A percentile compares a stretch with the other conserved stretches of the same genome.
These are phyloP conservation scores for Rhinopomastus cyanomelas DNA, from an alignment of 2,113 vertebrate genomes.

Conservation along the genomic window DNA sequence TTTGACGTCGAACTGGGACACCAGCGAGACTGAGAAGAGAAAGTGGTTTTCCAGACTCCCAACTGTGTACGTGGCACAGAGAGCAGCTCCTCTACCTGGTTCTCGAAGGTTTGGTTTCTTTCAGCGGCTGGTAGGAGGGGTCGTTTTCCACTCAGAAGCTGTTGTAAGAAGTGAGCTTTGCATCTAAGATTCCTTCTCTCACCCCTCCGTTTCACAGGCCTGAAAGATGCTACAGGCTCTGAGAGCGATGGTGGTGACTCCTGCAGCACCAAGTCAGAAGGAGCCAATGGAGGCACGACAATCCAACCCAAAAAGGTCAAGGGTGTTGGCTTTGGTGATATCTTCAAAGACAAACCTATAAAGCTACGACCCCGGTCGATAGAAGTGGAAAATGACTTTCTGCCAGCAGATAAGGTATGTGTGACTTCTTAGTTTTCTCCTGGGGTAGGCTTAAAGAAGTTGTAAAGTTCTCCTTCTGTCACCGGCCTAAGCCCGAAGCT, in stretches of 20 bases:
- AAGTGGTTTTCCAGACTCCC: neutral
- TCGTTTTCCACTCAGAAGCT: neutral
- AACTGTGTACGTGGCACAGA: conserved; percentile 1
- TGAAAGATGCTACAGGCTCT: conserved; percentile 91
- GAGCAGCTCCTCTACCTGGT: neutral
- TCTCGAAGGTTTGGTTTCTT: neutral
- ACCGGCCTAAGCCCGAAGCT: no score
- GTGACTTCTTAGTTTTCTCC: conserved; percentile 15
- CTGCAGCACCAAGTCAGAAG: conserved; percentile 86
- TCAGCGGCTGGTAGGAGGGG: neutral
- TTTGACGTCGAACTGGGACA: neutral
- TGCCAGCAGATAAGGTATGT: conserved; percentile 84
- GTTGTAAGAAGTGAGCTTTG: neutral
- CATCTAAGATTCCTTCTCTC: conserved; percentile 41
- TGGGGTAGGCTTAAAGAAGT: neutral
- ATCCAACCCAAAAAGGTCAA: conserved; percentile 95
- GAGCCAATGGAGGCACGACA: conserved; percentile 84
- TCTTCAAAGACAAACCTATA: conserved; percentile 97
- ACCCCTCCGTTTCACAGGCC: conserved; percentile 73
- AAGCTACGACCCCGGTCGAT: conserved; percentile 93
- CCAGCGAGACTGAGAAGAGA: neutral
- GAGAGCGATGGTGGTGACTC: conserved; percentile 93
- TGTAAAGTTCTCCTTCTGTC: neutral
- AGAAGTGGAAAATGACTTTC: conserved; percentile 86
- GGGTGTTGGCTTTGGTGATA: conserved; percentile 97